Conservation (phyloP, 2,797 vertebrate genomes). For the Brachyrhaphis roseni region DNA sequence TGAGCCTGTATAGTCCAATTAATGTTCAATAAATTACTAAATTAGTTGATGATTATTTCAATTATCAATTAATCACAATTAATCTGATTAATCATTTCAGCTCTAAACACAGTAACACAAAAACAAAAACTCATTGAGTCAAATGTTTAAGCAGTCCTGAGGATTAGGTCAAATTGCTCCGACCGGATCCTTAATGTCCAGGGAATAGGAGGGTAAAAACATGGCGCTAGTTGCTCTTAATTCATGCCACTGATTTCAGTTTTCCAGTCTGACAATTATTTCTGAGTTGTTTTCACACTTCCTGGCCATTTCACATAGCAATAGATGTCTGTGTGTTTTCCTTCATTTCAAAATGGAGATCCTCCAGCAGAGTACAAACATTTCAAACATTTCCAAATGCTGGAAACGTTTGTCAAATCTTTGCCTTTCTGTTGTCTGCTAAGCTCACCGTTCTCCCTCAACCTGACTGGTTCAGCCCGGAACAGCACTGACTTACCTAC, state of each 20-base stretch:
- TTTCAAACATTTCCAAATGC: background rate
- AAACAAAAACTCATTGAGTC: background rate
- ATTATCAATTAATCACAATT: no score
- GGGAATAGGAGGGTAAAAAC: constrained; percentile 15
- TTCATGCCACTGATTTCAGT: background rate
- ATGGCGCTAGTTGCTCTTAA: constrained; percentile 2
- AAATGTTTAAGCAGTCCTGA: background rate
- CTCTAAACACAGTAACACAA: background rate
- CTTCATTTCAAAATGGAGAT: background rate
- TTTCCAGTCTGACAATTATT: background rate
- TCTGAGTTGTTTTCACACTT: background rate
- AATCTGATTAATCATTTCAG: no score
- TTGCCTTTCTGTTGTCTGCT: background rate
- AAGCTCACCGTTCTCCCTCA: background rate
- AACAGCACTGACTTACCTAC: background rate
- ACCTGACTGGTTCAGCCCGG: background rate
- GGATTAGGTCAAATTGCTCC: background rate
- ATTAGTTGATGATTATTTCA: no score
- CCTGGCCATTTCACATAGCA: background rate
- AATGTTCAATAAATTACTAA: no score
- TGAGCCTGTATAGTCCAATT: no score
- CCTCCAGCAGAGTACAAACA: background rate
- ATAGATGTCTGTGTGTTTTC: background rate
- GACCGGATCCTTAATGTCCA: constrained; percentile 21
- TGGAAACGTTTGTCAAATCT: background rate